These are phyloP conservation scores for Nomada goodeniana DNA, from an alignment of 2,888 invertebrate genomes.

Conservation along the genomic window DNA sequence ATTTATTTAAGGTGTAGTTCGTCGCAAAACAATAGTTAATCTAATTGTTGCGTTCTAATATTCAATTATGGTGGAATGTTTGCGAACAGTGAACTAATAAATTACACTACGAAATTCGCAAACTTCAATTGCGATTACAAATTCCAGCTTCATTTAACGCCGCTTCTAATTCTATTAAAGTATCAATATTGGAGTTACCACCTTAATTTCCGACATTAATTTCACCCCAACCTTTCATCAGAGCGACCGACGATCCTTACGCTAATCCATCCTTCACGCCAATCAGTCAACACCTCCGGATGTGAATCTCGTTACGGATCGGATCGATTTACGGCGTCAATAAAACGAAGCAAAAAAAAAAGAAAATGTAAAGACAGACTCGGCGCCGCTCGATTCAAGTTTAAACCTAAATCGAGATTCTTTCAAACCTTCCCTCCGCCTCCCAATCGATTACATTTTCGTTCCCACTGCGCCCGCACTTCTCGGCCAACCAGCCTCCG, in stretches of 20 bases:
- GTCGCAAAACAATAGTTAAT: too few relatives aligned
- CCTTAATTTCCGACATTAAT: too few relatives aligned
- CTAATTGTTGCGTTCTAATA: not conserved
- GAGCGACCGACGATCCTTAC: too few relatives aligned
- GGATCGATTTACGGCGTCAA: not conserved
- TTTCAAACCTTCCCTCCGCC: not conserved
- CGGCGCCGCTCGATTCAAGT: not conserved
- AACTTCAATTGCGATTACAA: too few relatives aligned
- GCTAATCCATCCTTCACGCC: not conserved
- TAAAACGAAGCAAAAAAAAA: not conserved
- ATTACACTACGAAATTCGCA: not conserved
- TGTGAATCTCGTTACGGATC: not conserved
- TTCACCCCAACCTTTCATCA: too few relatives aligned
- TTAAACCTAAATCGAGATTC: slow-evolving; percentile 46
- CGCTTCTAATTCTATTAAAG: too few relatives aligned
- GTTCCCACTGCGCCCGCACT: slow-evolving; percentile 33
- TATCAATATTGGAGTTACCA: too few relatives aligned
- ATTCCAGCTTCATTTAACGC: too few relatives aligned
- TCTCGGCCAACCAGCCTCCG: slow-evolving; percentile 19
- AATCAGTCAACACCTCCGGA: not conserved
- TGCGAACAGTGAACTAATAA: not conserved
- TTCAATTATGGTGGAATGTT: not conserved
- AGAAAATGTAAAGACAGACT: not conserved
- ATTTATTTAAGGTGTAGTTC: too few relatives aligned
- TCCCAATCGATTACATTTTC: slow-evolving; percentile 23